These are phyloP conservation scores for Megaustenia siamemsis DNA, from an alignment of 2,888 invertebrate genomes.

Conservation along the genomic window DNA sequence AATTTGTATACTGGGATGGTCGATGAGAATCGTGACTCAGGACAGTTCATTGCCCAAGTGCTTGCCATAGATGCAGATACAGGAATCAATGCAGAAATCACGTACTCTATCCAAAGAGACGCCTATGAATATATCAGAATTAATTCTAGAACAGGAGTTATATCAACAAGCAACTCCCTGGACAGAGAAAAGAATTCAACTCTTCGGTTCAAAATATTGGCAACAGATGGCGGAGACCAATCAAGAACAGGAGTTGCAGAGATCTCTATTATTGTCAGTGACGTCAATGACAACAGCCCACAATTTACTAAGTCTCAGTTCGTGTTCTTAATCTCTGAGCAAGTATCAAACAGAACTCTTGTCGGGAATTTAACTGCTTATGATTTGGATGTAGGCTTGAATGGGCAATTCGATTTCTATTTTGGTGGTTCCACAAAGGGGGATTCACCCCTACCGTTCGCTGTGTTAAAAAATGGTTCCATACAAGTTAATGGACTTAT, in stretches of 20 bases:
- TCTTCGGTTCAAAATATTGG: constrained; percentile 63
- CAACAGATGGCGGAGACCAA: constrained; percentile 62
- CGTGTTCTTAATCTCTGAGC: constrained; percentile 52
- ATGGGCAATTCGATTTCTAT: constrained; percentile 52
- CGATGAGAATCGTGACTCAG: constrained; percentile 64
- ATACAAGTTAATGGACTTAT: constrained; percentile 90
- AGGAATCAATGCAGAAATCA: constrained; percentile 55
- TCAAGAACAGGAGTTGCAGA: constrained; percentile 62
- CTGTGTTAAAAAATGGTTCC: constrained; percentile 86
- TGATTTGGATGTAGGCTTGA: constrained; percentile 54
- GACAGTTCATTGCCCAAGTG: constrained; percentile 60
- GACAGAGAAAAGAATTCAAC: constrained; percentile 64
- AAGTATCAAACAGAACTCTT: constrained; percentile 35
- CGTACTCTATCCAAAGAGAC: constrained; percentile 44
- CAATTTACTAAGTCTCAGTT: constrained; percentile 51
- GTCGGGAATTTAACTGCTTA: constrained; percentile 53
- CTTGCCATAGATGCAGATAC: constrained; percentile 63
- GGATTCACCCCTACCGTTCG: constrained; percentile 52
- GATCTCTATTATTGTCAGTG: constrained; percentile 50
- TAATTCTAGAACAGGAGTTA: constrained; percentile 64
- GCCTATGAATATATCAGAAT: constrained; percentile 53
- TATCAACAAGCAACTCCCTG: constrained; percentile 61
- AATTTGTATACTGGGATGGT: constrained; percentile 58
- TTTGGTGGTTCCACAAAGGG: constrained; percentile 43
- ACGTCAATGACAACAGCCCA: constrained; percentile 59